Conservation (phyloP, 2,113 vertebrate species). For the Turnix velox region DNA sequence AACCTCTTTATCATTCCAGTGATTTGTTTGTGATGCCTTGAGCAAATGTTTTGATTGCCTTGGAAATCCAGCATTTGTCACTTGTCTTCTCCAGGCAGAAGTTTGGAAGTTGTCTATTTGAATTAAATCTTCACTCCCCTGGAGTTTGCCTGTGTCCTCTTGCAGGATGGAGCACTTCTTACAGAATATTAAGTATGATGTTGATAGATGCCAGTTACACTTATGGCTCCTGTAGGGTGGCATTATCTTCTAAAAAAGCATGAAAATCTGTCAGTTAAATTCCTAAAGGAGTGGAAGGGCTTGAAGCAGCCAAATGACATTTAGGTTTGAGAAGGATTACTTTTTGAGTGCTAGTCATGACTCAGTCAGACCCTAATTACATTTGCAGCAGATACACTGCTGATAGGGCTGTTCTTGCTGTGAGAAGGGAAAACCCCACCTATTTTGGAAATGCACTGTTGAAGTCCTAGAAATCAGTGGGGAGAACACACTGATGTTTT, state of each 20-base stretch:
- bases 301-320: not conserved
- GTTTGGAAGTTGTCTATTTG: constrained; percentile 32
- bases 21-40: not conserved
- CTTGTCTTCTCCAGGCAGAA: not conserved
- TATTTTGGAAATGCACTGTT: not conserved
- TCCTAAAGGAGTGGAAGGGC: not conserved
- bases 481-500: not conserved
- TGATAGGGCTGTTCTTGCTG: not conserved
- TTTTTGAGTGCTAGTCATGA: not conserved
- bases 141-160: not conserved
- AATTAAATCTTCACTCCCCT: not conserved
- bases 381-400: not conserved
- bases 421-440: not conserved
- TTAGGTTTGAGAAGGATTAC: not conserved
- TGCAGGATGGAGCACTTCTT: not conserved
- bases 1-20: not conserved
- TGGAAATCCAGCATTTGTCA: constrained; percentile 3
- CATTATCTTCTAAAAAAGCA: not conserved
- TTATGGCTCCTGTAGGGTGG: not conserved
- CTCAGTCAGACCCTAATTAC: not conserved
- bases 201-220: constrained; percentile 3
- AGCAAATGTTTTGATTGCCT: not conserved
- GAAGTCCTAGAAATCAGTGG: not conserved
- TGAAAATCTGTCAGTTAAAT: not conserved
- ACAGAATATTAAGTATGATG: not conserved